Percentiles rank a stretch among this genome's conserved stretches.
Evolutionary conservation across 2,888 invertebrate species (phyloP).

Genomic region (Volucella zonaria): DNA sequence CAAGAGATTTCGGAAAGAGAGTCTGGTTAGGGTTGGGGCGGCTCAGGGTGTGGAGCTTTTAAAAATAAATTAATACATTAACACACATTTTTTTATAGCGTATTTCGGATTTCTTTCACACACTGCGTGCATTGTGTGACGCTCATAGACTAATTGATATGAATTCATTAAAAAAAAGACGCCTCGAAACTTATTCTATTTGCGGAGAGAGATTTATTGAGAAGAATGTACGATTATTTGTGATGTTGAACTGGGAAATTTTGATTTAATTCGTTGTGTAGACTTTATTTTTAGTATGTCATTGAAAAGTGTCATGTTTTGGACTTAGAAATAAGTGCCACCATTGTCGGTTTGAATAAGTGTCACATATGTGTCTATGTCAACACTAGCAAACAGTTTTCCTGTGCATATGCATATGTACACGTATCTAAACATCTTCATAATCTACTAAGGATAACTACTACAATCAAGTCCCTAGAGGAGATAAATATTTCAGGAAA

Average conservation of each 20-base stretch:
- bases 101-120: slow-evolving; percentile 23
- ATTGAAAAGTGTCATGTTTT: slow-evolving; percentile 24
- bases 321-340: too few relatives aligned
- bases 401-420: too few relatives aligned
- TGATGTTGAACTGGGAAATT: neutral
- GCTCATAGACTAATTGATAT: slow-evolving; percentile 37
- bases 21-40: too few relatives aligned
- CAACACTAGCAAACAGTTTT: too few relatives aligned
- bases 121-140: slow-evolving; percentile 9
- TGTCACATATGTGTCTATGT: too few relatives aligned
- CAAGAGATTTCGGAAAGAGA: neutral
- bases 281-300: neutral
- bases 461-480: too few relatives aligned
- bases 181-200: slow-evolving; percentile 33
- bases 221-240: neutral
- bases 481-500: too few relatives aligned
- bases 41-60: slow-evolving; percentile 27
- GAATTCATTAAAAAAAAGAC: slow-evolving; percentile 30
- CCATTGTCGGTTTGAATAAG: neutral
- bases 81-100: slow-evolving; percentile 24
- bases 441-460: too few relatives aligned
- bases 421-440: too few relatives aligned
- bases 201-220: slow-evolving; percentile 42
- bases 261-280: neutral
- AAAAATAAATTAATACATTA: slow-evolving; percentile 36